These are phyloP conservation scores for Amiota communis DNA, from an alignment of 2,888 invertebrate species.

Conservation along the genomic window DNA sequence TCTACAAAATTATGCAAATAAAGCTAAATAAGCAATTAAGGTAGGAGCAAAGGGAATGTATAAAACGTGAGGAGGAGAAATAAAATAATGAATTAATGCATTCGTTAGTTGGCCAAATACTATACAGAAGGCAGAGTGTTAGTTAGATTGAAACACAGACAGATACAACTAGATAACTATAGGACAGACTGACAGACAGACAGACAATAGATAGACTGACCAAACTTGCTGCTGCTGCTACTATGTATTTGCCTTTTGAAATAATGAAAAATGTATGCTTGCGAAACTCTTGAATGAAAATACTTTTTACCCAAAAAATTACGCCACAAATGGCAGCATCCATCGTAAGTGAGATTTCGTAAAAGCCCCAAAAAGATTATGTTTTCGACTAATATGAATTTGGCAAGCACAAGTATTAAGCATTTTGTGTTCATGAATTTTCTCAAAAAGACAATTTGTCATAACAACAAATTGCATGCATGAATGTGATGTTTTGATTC, in stretches of 20 bases:
- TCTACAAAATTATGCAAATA: not conserved
- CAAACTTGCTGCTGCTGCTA: not conserved
- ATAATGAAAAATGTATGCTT: not conserved
- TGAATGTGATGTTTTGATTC: not conserved
- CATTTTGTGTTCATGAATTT: conserved; percentile 13
- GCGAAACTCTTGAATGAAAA: conserved; percentile 15
- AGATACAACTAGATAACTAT: no score
- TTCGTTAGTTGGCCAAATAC: not conserved
- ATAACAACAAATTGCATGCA: not conserved
- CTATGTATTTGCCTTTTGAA: not conserved
- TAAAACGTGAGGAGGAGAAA: no score
- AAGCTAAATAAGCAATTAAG: conserved; percentile 2
- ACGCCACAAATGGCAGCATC: conserved; percentile 14
- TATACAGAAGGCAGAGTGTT: not conserved
- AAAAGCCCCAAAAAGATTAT: not conserved
- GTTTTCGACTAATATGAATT: conserved; percentile 16
- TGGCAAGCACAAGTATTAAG: conserved; percentile 18
- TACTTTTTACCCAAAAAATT: not conserved
- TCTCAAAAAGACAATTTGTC: conserved; percentile 12
- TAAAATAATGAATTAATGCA: not conserved
- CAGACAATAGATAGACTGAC: not conserved
- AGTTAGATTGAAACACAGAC: no score
- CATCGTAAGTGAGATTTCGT: not conserved
- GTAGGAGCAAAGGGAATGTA: no score
- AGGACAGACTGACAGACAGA: not conserved